Conservation (phyloP, 2,888 invertebrate species). For the Melieria omissa region DNA sequence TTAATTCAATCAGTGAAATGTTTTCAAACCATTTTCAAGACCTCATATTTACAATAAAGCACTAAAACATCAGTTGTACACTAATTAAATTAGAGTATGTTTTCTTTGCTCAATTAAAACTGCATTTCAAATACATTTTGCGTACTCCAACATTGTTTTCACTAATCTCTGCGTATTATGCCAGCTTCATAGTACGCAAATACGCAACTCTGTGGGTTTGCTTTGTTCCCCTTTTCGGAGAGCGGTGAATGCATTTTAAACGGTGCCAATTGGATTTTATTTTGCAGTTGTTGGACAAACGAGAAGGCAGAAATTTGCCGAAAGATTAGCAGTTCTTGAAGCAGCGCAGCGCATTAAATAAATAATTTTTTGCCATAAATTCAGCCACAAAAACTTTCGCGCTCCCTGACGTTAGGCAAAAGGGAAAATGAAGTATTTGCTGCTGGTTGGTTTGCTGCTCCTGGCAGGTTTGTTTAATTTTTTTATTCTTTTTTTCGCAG, state of each 20-base stretch:
- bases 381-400: too few species aligned
- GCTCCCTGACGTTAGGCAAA: not conserved
- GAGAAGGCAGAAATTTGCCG: conserved; percentile 1
- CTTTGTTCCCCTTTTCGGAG: not conserved
- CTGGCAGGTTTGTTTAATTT: conserved; percentile 55
- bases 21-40: too few species aligned
- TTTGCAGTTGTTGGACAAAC: conserved; percentile 32
- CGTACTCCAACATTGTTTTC: too few species aligned
- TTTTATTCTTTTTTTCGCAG: conserved; percentile 10
- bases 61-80: too few species aligned
- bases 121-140: not conserved
- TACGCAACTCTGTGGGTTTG: not conserved
- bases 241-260: conserved; percentile 22
- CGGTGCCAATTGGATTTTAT: conserved; percentile 34
- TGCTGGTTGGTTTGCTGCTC: conserved; percentile 58
- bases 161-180: too few species aligned
- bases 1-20: too few species aligned
- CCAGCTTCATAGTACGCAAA: not conserved
- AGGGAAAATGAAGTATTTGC: conserved; percentile 58
- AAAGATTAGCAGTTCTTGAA: not conserved
- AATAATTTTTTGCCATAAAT: too few species aligned
- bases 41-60: too few species aligned
- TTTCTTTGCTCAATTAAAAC: not conserved
- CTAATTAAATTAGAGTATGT: too few species aligned
- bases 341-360: too few species aligned